phyloP scores from a whole-genome alignment of 2,797 vertebrate genomes.

The Enteromius treurensis region DNA sequence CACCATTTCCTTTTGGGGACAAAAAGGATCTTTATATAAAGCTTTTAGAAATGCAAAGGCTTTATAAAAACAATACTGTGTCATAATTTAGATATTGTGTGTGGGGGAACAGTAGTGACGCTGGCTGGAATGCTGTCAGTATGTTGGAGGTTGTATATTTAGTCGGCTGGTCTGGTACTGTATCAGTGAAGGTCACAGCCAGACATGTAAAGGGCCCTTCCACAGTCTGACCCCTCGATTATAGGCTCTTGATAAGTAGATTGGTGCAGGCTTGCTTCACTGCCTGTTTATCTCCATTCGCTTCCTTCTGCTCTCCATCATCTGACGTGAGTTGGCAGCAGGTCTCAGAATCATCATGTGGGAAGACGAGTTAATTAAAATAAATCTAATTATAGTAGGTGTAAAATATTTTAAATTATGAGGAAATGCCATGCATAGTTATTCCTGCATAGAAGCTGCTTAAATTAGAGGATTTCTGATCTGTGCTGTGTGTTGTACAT shows the following conservation, averaged over 20 bases:
- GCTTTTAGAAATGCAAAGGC: neutral
- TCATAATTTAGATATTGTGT: conserved; percentile 5
- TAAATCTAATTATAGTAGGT: neutral
- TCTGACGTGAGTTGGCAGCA: conserved; percentile 33
- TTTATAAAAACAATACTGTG: neutral
- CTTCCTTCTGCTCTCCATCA: conserved; percentile 37
- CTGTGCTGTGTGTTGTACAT: neutral
- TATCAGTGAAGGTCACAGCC: conserved; percentile 45
- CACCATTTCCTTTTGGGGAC: neutral
- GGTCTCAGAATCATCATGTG: conserved; percentile 14
- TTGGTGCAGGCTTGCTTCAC: neutral
- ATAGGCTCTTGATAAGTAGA: conserved; percentile 40
- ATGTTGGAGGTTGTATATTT: conserved; percentile 50
- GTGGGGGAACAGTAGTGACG: conserved; percentile 37
- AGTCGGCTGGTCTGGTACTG: conserved; percentile 45
- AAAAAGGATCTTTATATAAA: neutral
- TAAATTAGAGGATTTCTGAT: neutral
- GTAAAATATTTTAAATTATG: neutral
- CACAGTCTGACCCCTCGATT: conserved; percentile 22
- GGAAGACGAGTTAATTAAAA: neutral
- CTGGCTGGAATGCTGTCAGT: conserved; percentile 30
- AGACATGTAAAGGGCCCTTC: conserved; percentile 22
- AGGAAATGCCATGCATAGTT: neutral
- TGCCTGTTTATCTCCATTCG: conserved; percentile 22
- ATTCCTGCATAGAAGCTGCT: neutral